Evolutionary conservation across 2,888 invertebrate species (phyloP), one percentile per base, ranked within the genome.

Genomic region (Tinea pellionella): DNA sequence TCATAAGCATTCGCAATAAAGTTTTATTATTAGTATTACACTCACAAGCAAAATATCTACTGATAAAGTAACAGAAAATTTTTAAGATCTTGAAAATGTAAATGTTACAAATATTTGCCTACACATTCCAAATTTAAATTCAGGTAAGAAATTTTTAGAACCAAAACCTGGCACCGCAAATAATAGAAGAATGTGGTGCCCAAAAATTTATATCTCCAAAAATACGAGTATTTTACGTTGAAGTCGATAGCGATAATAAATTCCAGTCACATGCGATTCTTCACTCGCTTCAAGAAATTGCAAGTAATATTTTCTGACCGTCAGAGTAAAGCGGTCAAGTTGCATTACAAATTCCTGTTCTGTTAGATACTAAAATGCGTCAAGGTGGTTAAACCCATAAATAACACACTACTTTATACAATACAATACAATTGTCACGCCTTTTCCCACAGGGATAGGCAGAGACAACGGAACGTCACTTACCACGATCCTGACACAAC

Each of bases 261-360:
- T 53, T 53, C 53, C 19, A 24, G 53, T 53, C 53, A 53, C 53
- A 53, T 53, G 8, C 53, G 53, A 53, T 53, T 53, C 53, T 53
- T 53, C 53, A 53, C 53, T 53, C 18, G 53, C 53, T 53, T 24
- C 53, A 53, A 53, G 53, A 53, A 53, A 53, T 53, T 53, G 53
- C 53, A 53, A 53, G 53, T 53, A 53, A 53, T 53, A 53, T 53
- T 53, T 53, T 53, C 19, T 53, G 53, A 18, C 53, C 53, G 53
- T 24, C 53, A 53, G 53, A 12, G 53, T 2, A 53, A 24, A 53
- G 53, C 24, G 24, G 53, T 53, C 53, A 53, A 53, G 53, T 53
- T 53, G 53, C 53, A 53, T 53, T 53, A 53, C 53, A 24, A 24
- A 53, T 53, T 53, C 53, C 53, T 18, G 53, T 18, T 53, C 18